Conservation (phyloP, 2,113 vertebrate genomes). For the Lepidothrix coronata region DNA sequence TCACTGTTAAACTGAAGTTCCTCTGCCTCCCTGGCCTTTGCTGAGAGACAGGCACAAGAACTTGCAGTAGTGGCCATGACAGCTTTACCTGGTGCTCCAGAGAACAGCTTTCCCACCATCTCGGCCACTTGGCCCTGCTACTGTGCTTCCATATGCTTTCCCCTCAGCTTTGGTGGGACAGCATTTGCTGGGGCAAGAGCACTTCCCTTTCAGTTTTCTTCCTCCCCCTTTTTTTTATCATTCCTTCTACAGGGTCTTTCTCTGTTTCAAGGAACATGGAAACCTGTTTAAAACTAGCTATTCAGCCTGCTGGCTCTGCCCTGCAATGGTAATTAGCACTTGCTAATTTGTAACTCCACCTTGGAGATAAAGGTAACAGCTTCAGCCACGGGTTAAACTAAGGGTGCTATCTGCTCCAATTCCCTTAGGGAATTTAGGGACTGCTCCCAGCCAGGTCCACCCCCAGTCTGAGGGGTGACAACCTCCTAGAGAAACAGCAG, state of each 20-base stretch:
- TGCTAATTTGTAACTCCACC: neutral
- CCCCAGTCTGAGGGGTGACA: neutral
- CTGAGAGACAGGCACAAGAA: neutral
- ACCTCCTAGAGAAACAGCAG: neutral
- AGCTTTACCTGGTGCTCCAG: neutral
- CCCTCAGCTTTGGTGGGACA: neutral
- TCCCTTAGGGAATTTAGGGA: fast-evolving
- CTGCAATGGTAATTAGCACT: neutral
- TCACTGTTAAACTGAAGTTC: neutral
- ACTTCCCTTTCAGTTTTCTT: neutral
- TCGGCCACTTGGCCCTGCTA: neutral
- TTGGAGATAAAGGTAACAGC: neutral
- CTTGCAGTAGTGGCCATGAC: neutral
- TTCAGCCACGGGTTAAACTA: neutral
- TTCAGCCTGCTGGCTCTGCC: neutral
- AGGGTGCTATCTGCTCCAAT: neutral
- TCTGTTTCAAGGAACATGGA: neutral
- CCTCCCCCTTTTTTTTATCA: neutral
- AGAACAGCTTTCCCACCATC: neutral
- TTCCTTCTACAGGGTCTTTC: neutral
- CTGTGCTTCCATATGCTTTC: neutral
- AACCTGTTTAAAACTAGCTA: neutral
- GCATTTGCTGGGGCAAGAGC: fast-evolving
- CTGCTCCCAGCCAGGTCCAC: neutral
- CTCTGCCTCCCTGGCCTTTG: neutral